phyloP scores from a whole-genome alignment of 92 coral and sea anemone genomes.

The Zoanthus sansibaricus region DNA sequence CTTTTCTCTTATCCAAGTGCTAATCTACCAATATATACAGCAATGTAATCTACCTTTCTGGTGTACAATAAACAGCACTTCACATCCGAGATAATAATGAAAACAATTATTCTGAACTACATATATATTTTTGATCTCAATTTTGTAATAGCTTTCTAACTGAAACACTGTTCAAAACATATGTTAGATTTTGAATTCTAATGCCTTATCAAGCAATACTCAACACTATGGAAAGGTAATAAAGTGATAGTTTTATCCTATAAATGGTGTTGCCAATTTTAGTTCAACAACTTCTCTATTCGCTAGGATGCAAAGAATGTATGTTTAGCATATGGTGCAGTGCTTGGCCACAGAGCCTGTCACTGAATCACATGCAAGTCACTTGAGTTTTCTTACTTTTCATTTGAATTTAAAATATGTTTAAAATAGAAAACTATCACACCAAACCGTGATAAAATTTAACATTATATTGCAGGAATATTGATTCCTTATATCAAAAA shows the following conservation, averaged over 20 bases:
- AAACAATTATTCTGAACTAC: neutral
- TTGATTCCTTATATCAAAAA: slow-evolving; percentile 45
- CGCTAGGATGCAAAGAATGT: neutral
- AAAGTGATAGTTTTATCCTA: neutral
- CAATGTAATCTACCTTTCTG: neutral
- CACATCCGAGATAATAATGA: neutral
- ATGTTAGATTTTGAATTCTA: neutral
- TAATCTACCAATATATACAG: slow-evolving; percentile 20
- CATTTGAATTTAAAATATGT: neutral
- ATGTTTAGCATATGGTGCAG: neutral
- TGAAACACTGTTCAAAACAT: neutral
- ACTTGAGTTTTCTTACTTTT: neutral
- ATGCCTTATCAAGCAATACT: neutral
- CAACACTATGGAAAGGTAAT: neutral
- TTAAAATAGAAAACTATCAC: neutral
- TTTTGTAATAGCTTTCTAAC: neutral
- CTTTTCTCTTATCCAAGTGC: neutral
- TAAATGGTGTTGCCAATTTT: neutral
- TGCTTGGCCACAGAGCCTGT: neutral
- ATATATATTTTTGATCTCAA: neutral
- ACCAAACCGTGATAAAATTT: neutral
- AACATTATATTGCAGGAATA: slow-evolving; percentile 10
- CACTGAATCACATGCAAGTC: neutral
- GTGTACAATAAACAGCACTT: neutral
- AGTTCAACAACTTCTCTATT: neutral